Evolutionary conservation across 2,888 invertebrate genomes (phyloP), one percentile per base, ranked within the genome.

Genomic region (Gibbula magus): DNA sequence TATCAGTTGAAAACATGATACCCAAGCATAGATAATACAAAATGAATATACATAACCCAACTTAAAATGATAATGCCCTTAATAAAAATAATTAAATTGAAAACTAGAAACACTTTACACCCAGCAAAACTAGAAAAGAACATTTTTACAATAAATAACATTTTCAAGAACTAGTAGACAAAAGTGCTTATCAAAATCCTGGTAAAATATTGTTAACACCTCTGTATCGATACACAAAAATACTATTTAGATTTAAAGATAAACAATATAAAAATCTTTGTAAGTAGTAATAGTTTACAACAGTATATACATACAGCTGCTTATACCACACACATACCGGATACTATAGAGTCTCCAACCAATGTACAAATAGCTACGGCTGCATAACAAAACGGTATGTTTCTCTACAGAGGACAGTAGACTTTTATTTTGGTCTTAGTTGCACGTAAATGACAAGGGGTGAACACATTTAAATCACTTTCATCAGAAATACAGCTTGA

Each of bases 181-280:
- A 29, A 61, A 25, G 61, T 25, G 61, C 61, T 61, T 61, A 61
- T 25, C 25, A 61, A 61, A 61, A 61, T 61, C 25, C 61, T 61
- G 25, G 16, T 61, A 61, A 61, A 61, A 61, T 61, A 61, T 29
- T 61, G 54, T 54, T 8, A 61, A 61, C 61, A 61, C 29, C 29
- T 61, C 29, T 61, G 56, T 56, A 56, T 29, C 29, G 25, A 29
- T 29, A 29, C 29, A 61, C 61, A 25, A 61, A 61, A 61, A 61
- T 61, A 61, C 61, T 61, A 61, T 56, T 18, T n/a, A 56, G 22
- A 20, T 61, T 61, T 61, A 61, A 61, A 61, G 61, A 61, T 61
- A 61, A 25, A 61, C 61, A 61, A 61, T 61, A 61, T 61, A 61
- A 61, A 61, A 61, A 61, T 25, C 29, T 61, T 61, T 61, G 61